Conservation (phyloP, 2,888 invertebrate genomes). For the Athetis lepigone region DNA sequence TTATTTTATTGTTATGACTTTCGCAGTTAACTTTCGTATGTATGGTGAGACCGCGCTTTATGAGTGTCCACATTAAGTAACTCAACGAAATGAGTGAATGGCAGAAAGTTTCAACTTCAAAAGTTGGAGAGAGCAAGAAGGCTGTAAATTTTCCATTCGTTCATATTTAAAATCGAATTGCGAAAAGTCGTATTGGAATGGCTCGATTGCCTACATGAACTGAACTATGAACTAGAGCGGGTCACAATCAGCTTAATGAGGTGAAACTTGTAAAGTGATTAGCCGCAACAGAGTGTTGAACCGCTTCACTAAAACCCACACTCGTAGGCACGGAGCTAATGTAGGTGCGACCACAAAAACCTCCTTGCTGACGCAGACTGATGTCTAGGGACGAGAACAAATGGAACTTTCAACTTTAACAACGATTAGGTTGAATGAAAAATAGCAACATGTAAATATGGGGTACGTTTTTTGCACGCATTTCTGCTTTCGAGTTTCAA, state of each 20-base stretch:
- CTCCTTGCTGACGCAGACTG: conserved; percentile 72
- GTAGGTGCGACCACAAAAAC: conserved; percentile 76
- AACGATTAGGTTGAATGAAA: conserved; percentile 69
- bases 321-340: conserved; percentile 68
- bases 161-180: conserved; percentile 22
- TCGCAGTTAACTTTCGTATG: neutral
- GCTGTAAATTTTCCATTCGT: neutral
- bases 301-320: conserved; percentile 71
- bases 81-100: neutral
- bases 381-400: conserved; percentile 76
- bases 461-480: conserved; percentile 46
- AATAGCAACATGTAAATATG: conserved; percentile 65
- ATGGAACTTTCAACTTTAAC: conserved; percentile 72
- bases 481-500: conserved; percentile 25
- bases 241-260: conserved; percentile 73
- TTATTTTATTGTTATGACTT: conserved; percentile 40
- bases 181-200: conserved; percentile 13
- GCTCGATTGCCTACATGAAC: conserved; percentile 37
- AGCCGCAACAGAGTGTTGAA: conserved; percentile 69
- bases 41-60: conserved; percentile 6
- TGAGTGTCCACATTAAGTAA: neutral
- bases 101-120: too few species aligned
- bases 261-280: conserved; percentile 76
- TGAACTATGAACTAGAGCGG: conserved; percentile 58
- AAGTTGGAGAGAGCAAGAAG: neutral